phyloP scores from a whole-genome alignment of 2,888 invertebrate genomes.

The Ischnus inquisitorius region DNA sequence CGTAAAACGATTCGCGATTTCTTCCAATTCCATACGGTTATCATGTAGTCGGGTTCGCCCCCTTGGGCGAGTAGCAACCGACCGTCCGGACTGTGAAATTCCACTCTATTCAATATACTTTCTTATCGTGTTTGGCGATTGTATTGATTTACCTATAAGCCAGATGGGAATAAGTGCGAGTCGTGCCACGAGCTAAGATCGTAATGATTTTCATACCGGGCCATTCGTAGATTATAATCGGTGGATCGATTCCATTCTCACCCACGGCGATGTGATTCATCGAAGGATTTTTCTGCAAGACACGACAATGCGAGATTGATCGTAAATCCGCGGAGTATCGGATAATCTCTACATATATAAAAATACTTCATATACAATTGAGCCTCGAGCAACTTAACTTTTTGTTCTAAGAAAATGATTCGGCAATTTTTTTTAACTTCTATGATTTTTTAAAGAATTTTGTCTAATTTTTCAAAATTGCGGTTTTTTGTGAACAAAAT shows the following conservation, averaged over 20 bases:
- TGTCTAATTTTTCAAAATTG: too few relatives aligned
- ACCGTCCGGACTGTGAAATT: conserved; percentile 90
- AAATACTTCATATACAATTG: too few relatives aligned
- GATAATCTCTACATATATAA: too few relatives aligned
- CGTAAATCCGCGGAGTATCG: conserved; percentile 1
- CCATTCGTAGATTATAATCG: conserved; percentile 94
- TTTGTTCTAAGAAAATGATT: too few relatives aligned
- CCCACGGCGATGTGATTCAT: conserved; percentile 92
- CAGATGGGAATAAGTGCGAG: conserved; percentile 90
- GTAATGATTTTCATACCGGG: conserved; percentile 92
- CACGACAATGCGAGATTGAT: conserved; percentile 13
- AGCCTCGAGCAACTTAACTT: too few relatives aligned
- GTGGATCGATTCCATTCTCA: conserved; percentile 91
- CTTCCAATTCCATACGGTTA: conserved; percentile 96
- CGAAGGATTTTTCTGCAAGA: conserved; percentile 88
- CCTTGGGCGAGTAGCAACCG: conserved; percentile 93
- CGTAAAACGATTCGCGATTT: conserved; percentile 91
- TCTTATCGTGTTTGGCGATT: not conserved
- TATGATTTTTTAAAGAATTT: too few relatives aligned
- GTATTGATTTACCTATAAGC: conserved; percentile 88
- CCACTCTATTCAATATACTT: conserved; percentile 21
- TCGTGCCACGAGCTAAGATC: conserved; percentile 92
- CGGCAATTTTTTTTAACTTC: too few relatives aligned
- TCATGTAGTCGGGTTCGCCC: conserved; percentile 93
- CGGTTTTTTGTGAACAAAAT: too few relatives aligned